phyloP scores from a whole-genome alignment of 2,113 vertebrate species.

The Casuarius casuarius region DNA sequence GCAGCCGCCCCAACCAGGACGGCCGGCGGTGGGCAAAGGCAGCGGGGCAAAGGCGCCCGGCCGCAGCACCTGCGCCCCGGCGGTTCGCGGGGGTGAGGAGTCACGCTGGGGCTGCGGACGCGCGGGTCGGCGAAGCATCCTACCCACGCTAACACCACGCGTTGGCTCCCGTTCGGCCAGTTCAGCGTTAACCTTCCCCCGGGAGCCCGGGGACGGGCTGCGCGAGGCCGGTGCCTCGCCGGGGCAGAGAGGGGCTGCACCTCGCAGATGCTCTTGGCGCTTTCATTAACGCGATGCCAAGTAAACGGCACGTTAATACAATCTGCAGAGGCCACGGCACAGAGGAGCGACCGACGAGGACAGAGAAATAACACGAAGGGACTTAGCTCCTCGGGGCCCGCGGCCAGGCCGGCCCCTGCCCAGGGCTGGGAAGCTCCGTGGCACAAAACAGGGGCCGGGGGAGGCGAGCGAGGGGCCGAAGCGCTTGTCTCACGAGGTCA shows the following conservation, averaged over 20 bases:
- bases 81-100: background rate
- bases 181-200: background rate
- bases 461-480: rapidly evolving
- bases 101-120: background rate
- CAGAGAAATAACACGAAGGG: constrained; percentile 40
- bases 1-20: background rate
- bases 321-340: background rate
- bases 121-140: background rate
- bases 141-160: background rate
- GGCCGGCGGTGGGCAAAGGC: background rate
- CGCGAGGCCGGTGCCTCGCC: rapidly evolving
- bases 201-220: background rate
- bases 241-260: background rate
- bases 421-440: no score
- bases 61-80: background rate
- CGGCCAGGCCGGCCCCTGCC: no score
- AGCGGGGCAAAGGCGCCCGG: background rate
- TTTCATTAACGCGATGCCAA: background rate
- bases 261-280: background rate
- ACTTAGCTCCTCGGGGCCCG: background rate
- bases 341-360: background rate
- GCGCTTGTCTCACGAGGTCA: background rate
- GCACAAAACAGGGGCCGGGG: no score
- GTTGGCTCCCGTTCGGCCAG: background rate
- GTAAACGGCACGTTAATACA: background rate